A percentile compares a stretch with the other conserved stretches of the same genome.
phyloP scores from a whole-genome alignment of 2,888 invertebrate genomes.

The Quadroppia sp. region DNA sequence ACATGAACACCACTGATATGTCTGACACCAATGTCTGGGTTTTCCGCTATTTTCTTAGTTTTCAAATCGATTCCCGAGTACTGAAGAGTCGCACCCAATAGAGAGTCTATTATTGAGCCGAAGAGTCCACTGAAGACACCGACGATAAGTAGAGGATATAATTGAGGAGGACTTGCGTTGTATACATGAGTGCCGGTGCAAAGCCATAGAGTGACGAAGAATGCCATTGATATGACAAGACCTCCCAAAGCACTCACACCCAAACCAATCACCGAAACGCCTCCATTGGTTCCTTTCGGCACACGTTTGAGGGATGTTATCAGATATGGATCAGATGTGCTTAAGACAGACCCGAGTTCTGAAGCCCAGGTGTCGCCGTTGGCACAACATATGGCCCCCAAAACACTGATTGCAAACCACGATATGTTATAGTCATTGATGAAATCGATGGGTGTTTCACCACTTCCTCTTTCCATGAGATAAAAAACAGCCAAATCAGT shows the following conservation, averaged over 20 bases:
- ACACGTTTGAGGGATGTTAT: slow-evolving; percentile 69
- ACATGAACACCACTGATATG: slow-evolving; percentile 71
- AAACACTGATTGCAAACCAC: slow-evolving; percentile 72
- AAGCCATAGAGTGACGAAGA: slow-evolving; percentile 66
- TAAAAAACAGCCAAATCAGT: slow-evolving; percentile 71
- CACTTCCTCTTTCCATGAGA: slow-evolving; percentile 71
- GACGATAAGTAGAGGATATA: slow-evolving; percentile 66
- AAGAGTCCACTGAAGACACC: slow-evolving; percentile 70
- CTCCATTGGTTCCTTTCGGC: slow-evolving; percentile 82
- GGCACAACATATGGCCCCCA: slow-evolving; percentile 72
- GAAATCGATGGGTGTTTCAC: slow-evolving; percentile 75
- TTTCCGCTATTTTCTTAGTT: slow-evolving; percentile 66
- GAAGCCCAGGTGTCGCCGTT: slow-evolving; percentile 90
- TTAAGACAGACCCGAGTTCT: slow-evolving; percentile 73
- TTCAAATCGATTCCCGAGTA: slow-evolving; percentile 68
- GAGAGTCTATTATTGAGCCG: slow-evolving; percentile 76
- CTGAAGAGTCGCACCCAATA: slow-evolving; percentile 78
- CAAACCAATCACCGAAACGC: slow-evolving; percentile 62
- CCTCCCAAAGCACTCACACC: slow-evolving; percentile 65
- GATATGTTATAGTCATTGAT: slow-evolving; percentile 63
- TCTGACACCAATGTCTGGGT: slow-evolving; percentile 64
- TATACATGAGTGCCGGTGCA: slow-evolving; percentile 52
- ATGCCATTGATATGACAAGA: slow-evolving; percentile 65
- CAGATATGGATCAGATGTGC: slow-evolving; percentile 65
- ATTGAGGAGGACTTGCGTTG: slow-evolving; percentile 58